Conservation (phyloP, 2,888 invertebrate genomes). For the Ochropleura plecta region DNA sequence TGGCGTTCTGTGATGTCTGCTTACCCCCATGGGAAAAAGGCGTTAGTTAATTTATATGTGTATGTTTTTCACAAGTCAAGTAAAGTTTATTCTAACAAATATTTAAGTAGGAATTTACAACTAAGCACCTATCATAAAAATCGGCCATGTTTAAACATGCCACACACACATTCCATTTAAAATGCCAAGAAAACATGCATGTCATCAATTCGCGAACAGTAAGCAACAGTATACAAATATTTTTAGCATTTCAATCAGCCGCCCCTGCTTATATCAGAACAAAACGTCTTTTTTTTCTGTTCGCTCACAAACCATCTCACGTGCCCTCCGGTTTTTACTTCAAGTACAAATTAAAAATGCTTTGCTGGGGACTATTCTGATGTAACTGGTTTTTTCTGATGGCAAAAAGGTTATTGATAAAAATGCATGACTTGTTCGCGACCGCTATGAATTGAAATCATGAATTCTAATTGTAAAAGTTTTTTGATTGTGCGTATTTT, state of each 20-base stretch:
- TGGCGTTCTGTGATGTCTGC: too few species aligned
- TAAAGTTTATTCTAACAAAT: background rate
- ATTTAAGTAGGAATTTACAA: background rate
- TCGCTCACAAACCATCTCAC: constrained; percentile 75
- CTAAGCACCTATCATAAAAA: background rate
- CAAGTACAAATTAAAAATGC: constrained; percentile 89
- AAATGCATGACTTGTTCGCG: background rate
- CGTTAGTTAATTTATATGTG: background rate
- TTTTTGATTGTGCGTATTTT: too few species aligned
- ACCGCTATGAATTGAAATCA: background rate
- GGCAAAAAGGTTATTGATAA: background rate
- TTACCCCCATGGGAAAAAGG: background rate
- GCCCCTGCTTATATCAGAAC: constrained; percentile 84
- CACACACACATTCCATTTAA: constrained; percentile 20
- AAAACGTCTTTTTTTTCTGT: constrained; percentile 79
- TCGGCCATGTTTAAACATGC: background rate
- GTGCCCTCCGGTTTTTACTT: constrained; percentile 85
- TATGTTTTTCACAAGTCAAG: background rate
- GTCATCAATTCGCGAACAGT: constrained; percentile 30
- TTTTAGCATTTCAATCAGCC: constrained; percentile 72
- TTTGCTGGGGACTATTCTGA: constrained; percentile 72
- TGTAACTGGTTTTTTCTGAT: constrained; percentile 3
- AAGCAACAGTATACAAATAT: constrained; percentile 62
- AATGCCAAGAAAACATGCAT: constrained; percentile 48
- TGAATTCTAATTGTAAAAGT: too few species aligned